Base-by-base conservation (phyloP, 2,113 vertebrate species). In the Connochaetes taurinus region DNA sequence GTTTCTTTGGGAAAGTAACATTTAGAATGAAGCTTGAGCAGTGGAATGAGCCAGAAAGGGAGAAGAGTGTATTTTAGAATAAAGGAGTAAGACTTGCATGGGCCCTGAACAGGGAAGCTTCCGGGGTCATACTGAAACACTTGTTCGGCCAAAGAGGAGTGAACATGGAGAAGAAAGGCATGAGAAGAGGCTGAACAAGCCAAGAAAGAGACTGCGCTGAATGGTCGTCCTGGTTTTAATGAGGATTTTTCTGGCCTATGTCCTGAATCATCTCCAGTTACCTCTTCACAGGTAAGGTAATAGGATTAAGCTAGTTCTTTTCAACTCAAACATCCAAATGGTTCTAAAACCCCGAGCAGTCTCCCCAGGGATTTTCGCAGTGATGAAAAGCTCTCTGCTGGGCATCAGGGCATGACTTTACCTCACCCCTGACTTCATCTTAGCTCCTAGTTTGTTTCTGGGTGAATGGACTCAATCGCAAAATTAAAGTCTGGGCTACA, bases 121-220 rank as follows among this genome's bases (percentile, higher is more conserved):
- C 83, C 3, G 2, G 55, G 27, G 9, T 83, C 31, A 25, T 45
- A 16, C n/a, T 45, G 2, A 53, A 88, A 78, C 17, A 2, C 29
- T 23, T 45, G 27, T 50, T 29, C 19, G 3, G 16, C 21, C 3
- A 1, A 7, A 67, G 47, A 43, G 43, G 29, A 57, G 40, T 27
- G 31, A 71, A 47, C 40, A 57, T 0, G 0, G 43, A 71, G 10
- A 25, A 87, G 21, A 16, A 81, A 82, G 21, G 13, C 25, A 19
- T 40, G 10, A 71, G 12, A n/a, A 15, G 50, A 1, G 27, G 11
- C 11, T 3, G 6, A 1, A 4, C 1, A 62, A 29, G 12, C 27
- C 40, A 82, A 16, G 14, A 2, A 36, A 62, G 52, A 57, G 31
- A n/a, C 12, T 31, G 5, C 4, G 1, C 40, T 31, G 7, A 40